phyloP scores from a whole-genome alignment of 2,888 invertebrate species.

The Sipha maydis region DNA sequence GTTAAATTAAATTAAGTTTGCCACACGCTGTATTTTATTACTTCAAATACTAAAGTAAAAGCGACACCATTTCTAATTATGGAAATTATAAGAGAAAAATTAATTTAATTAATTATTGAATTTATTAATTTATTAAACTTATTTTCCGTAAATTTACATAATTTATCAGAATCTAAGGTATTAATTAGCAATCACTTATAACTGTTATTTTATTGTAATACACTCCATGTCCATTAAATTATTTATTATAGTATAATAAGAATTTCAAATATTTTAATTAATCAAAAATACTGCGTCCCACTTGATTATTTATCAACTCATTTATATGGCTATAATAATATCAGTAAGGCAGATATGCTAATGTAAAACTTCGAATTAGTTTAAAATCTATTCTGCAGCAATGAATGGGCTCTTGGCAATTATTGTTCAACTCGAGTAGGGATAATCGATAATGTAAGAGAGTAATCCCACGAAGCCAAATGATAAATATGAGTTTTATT shows the following conservation, averaged over 20 bases:
- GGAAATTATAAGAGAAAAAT: background rate
- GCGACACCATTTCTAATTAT: background rate
- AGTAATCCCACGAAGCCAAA: background rate
- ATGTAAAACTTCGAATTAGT: background rate
- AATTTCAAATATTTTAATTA: too few relatives aligned
- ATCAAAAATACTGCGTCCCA: too few relatives aligned
- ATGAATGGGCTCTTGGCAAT: background rate
- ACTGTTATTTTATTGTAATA: too few relatives aligned
- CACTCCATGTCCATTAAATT: too few relatives aligned
- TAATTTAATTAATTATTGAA: background rate
- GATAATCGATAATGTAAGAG: background rate
- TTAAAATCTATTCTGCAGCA: background rate
- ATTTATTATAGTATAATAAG: too few relatives aligned
- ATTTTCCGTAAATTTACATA: background rate
- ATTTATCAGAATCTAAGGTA: too few relatives aligned
- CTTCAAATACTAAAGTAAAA: background rate
- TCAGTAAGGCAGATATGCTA: too few relatives aligned
- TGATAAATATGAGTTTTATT: too few relatives aligned
- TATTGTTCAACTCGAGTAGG: background rate
- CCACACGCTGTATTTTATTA: background rate
- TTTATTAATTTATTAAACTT: background rate
- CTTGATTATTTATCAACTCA: background rate
- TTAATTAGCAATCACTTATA: too few relatives aligned
- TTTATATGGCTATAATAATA: background rate
- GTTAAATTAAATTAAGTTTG: too few relatives aligned